Percentiles rank a stretch among this genome's conserved stretches.
Evolutionary conservation across 1,140 invertebrate genomes (phyloP).

Genomic region (Macrostomum lignano): DNA sequence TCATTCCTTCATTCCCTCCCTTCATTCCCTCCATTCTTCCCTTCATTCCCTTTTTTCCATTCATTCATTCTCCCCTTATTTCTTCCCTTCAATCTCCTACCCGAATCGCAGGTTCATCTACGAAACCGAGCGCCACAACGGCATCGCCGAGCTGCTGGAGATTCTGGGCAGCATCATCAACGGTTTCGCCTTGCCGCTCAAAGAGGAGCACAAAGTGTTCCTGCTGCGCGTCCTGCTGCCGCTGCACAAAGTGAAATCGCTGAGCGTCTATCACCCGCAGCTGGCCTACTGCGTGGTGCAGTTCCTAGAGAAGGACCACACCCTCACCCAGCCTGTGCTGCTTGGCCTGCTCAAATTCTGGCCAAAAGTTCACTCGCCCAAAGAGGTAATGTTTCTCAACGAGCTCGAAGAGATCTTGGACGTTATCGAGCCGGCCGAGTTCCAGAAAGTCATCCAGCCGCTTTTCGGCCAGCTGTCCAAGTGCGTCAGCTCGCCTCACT

Average conservation of each 20-base stretch:
- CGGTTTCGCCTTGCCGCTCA: constrained; percentile 21
- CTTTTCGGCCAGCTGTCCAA: constrained; percentile 11
- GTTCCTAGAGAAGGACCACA: constrained; percentile 76
- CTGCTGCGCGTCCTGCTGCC: constrained; percentile 16
- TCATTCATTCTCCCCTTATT: too few relatives aligned
- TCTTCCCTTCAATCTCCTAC: too few relatives aligned
- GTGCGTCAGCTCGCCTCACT: constrained; percentile 12
- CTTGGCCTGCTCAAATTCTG: constrained; percentile 67
- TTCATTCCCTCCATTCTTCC: too few relatives aligned
- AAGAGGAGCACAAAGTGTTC: constrained; percentile 23
- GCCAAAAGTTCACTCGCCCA: constrained; percentile 82
- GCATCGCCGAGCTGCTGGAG: constrained; percentile 21
- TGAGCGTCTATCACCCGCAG: constrained; percentile 10
- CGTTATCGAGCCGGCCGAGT: constrained; percentile 10
- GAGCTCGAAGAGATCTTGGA: constrained; percentile 13
- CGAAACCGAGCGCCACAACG: constrained; percentile 21
- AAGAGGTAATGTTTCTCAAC: constrained; percentile 35
- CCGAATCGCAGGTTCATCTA: constrained; percentile 12
- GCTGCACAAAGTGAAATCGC: constrained; percentile 9
- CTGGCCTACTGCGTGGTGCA: constrained; percentile 68
- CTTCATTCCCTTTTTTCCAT: too few relatives aligned
- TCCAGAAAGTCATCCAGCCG: constrained; percentile 10
- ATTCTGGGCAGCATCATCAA: constrained; percentile 24
- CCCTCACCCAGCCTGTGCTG: constrained; percentile 46
- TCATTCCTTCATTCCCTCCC: too few relatives aligned